Percentiles rank a stretch among this genome's conserved stretches.
phyloP scores from a whole-genome alignment of 2,888 invertebrate species.

The Rhogogaster chlorosoma region DNA sequence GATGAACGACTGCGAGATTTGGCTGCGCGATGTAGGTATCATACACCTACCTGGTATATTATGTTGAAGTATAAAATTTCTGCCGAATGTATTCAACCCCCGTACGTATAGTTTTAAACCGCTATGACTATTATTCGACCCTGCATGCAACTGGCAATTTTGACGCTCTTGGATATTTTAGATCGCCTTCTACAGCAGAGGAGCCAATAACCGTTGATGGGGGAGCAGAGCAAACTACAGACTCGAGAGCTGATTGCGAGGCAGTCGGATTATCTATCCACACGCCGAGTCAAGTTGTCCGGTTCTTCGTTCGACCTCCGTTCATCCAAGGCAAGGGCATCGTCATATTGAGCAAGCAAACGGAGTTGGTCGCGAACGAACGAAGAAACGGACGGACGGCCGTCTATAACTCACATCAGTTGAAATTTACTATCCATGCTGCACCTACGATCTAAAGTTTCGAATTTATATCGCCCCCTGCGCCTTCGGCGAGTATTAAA shows the following conservation, averaged over 20 bases:
- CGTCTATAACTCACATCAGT: not conserved
- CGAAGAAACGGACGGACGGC: not conserved
- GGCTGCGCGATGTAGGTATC: no score
- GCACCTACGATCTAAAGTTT: not conserved
- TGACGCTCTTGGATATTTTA: constrained; percentile 8
- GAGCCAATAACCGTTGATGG: constrained; percentile 25
- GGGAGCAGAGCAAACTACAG: constrained; percentile 2
- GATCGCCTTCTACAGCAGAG: not conserved
- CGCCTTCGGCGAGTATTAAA: not conserved
- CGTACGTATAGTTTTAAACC: no score
- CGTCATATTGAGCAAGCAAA: not conserved
- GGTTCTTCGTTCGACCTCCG: constrained; percentile 41
- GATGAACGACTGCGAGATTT: not conserved
- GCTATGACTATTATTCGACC: not conserved
- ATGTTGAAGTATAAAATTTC: no score
- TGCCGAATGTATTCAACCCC: not conserved
- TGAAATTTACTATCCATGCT: not conserved
- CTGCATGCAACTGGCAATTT: not conserved
- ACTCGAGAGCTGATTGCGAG: not conserved
- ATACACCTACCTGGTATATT: no score
- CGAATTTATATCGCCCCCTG: not conserved
- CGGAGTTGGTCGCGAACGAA: not conserved
- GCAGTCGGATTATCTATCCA: not conserved
- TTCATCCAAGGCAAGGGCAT: constrained; percentile 11
- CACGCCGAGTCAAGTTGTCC: constrained; percentile 1